Evolutionary conservation across 2,797 vertebrate species (phyloP).

Genomic region (Darevskia nairensis): DNA sequence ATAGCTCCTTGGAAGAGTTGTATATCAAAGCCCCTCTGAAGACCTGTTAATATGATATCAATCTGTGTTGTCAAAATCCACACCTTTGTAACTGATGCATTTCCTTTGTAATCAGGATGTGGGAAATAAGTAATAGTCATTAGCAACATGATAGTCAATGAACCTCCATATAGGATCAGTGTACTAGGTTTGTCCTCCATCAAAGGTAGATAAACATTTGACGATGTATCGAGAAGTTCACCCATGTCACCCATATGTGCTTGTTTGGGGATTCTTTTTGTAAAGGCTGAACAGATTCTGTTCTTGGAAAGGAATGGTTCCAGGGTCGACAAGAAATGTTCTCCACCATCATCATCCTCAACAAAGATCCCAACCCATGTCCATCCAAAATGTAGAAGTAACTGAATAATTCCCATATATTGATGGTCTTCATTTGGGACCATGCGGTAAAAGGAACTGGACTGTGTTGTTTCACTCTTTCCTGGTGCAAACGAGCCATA

Average conservation of each 20-base stretch:
- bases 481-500: background rate
- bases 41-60: background rate
- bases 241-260: rapidly evolving
- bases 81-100: background rate
- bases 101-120: too few relatives aligned
- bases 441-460: too few relatives aligned
- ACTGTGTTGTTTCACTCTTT: background rate
- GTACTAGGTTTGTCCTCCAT: background rate
- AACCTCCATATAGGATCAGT: background rate
- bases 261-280: background rate
- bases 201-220: background rate
- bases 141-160: background rate
- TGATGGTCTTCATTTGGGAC: too few relatives aligned
- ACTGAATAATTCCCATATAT: too few relatives aligned
- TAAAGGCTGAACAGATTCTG: background rate
- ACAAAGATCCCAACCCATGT: background rate
- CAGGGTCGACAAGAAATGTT: background rate
- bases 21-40: background rate
- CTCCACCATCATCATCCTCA: background rate
- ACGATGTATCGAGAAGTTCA: rapidly evolving
- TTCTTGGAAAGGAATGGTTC: background rate
- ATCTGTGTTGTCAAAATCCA: background rate
- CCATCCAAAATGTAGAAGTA: too few relatives aligned
- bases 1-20: background rate
- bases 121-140: background rate